Evolutionary conservation across 2,888 invertebrate species (phyloP).

Genomic region (Harpalus rubripes): DNA sequence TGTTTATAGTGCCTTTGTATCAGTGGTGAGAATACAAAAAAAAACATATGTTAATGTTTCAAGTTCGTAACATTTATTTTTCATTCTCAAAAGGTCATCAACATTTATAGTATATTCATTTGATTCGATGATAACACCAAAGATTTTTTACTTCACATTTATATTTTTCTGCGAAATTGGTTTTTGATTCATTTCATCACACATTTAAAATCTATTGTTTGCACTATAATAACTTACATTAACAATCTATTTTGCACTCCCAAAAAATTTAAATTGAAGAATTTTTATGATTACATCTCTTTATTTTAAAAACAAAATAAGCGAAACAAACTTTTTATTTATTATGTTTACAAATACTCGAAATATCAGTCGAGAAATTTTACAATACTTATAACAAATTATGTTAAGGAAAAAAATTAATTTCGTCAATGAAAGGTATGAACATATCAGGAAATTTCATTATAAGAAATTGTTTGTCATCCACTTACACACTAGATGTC

Average conservation of each 20-base stretch:
- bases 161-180: slow-evolving; percentile 25
- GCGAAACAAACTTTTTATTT: no score
- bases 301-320: no score
- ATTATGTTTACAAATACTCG: no score
- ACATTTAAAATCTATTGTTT: slow-evolving; percentile 59
- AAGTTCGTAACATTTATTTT: slow-evolving; percentile 33
- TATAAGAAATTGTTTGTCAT: no score
- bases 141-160: slow-evolving; percentile 11
- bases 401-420: no score
- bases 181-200: slow-evolving; percentile 25
- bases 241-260: slow-evolving; percentile 28
- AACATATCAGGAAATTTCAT: no score
- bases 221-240: slow-evolving; percentile 66
- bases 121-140: slow-evolving; percentile 49
- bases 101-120: slow-evolving; percentile 15
- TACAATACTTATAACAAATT: no score
- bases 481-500: no score
- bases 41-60: slow-evolving; percentile 35
- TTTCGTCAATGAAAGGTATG: no score
- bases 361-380: no score
- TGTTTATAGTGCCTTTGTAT: slow-evolving; percentile 67
- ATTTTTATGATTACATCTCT: no score
- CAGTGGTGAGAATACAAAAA: slow-evolving; percentile 63
- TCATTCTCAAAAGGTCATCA: slow-evolving; percentile 31
- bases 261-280: no score